Evolutionary conservation across 1,140 invertebrate species (phyloP).

Genomic region (Drosophila punjabiensis): DNA sequence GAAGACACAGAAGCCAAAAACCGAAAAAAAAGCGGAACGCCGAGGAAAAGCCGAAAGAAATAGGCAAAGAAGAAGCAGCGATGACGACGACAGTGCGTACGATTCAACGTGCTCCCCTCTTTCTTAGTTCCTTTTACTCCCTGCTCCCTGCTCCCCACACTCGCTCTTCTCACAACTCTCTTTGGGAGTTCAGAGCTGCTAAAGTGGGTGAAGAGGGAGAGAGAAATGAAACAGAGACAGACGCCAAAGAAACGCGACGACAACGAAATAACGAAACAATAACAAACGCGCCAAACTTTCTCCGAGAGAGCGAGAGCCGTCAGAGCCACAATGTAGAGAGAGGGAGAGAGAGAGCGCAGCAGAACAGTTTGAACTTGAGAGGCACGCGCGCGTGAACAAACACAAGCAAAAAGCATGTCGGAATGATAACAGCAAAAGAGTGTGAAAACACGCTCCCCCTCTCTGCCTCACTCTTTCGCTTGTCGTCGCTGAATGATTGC

Average conservation of each 20-base stretch:
- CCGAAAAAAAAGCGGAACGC: conserved; percentile 38
- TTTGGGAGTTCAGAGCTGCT: conserved; percentile 13
- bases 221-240: conserved; percentile 29
- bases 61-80: conserved; percentile 49
- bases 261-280: conserved; percentile 81
- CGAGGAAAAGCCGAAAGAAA: conserved; percentile 47
- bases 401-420: conserved; percentile 74
- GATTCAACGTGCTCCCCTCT: conserved; percentile 73
- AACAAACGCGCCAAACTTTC: conserved; percentile 83
- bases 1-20: conserved; percentile 27
- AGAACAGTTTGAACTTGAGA: conserved; percentile 72
- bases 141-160: conserved; percentile 2
- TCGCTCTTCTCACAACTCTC: conserved; percentile 22
- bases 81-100: conserved; percentile 52
- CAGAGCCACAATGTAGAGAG: conserved; percentile 15
- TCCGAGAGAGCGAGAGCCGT: conserved; percentile 56
- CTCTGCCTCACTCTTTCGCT: background rate
- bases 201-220: conserved; percentile 3
- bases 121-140: conserved; percentile 1
- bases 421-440: conserved; percentile 69
- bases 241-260: conserved; percentile 64
- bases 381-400: conserved; percentile 82
- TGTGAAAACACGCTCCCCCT: conserved; percentile 17
- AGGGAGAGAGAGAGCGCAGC: conserved; percentile 12
- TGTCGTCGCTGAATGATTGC: conserved; percentile 33